Evolutionary conservation across 2,113 vertebrate species (phyloP), one percentile per base, ranked within the genome.

Genomic region (Erinaceus europaeus): DNA sequence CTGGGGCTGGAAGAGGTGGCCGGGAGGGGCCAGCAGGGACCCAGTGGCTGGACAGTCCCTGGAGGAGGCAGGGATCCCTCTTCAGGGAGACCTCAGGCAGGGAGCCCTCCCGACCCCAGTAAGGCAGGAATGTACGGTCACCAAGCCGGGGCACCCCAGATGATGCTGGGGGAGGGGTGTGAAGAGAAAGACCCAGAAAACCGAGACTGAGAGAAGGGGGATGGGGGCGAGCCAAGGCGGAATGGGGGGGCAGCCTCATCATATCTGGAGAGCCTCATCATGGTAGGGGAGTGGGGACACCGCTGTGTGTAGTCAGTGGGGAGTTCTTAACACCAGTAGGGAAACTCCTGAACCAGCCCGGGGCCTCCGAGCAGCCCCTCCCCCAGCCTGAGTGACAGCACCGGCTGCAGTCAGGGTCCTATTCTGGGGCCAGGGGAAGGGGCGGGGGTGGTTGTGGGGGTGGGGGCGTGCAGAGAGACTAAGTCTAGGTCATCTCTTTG

Each of bases 41-140:
- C 3, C 29, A 48, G 42, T 62, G 79, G 64, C 23, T 1, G 38
- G 23, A 42, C 84, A 78, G 74, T n/a, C n/a, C 69, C 20, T 71
- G 38, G 68, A 73, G 92, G 91, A 82, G 81, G 89, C 6, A 15
- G 93, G 86, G 80, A 86, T 71, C 69, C n/a, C 89, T 38, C 71
- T 14, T 1, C 25, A 34, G 89, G 89, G 93, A 93, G 55, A 17
- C 69, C 13, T 2, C n/a, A 57, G 53, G 89, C 93, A 34, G 89
- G 89, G 94, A 94, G 62, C 71, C 81, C 94, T 91, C 73, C 29
- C 40, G 77, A 95, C 93, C 91, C 53, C 55, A 38, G 61, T 2
- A 9, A 82, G 55, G 27, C 62, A 42, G 86, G 92, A 93, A 94
- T 86, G 86, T 40, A 27, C 90, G 84, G 84, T 93, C 90, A 75